Evolutionary conservation across 2,797 vertebrate species (phyloP).

Genomic region (Parambassis ranga): DNA sequence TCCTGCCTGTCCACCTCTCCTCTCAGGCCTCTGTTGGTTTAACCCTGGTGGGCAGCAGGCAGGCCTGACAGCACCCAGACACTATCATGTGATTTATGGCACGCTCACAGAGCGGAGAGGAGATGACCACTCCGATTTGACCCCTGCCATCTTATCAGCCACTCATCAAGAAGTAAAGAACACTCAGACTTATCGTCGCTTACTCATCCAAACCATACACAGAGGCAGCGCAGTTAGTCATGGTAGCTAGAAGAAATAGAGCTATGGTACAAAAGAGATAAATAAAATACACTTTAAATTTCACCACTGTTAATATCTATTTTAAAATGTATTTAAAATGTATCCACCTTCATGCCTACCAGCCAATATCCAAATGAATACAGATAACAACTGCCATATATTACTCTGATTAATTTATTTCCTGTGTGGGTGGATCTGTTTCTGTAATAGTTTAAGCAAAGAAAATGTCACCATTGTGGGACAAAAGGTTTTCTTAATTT

Average conservation of each 20-base stretch:
- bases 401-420: too few species aligned
- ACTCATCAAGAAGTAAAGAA: conserved; percentile 64
- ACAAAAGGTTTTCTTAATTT: too few species aligned
- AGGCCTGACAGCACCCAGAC: conserved; percentile 71
- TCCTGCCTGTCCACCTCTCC: conserved; percentile 65
- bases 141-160: conserved; percentile 67
- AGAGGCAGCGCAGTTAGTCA: not conserved
- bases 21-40: conserved; percentile 79
- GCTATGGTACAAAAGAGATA: not conserved
- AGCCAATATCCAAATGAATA: not conserved
- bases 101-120: conserved; percentile 53
- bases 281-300: not conserved
- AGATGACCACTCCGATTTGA: conserved; percentile 77
- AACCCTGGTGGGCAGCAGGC: conserved; percentile 79
- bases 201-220: conserved; percentile 36
- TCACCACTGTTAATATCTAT: not conserved
- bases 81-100: conserved; percentile 76
- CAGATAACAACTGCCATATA: too few species aligned
- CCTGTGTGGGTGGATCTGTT: too few species aligned
- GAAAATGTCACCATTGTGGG: too few species aligned
- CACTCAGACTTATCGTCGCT: conserved; percentile 56
- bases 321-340: not conserved
- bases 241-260: not conserved
- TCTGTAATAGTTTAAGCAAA: too few species aligned
- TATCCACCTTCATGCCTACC: too few species aligned